A percentile compares a stretch with the other conserved stretches of the same genome.
phyloP scores from a whole-genome alignment of 1,140 invertebrate genomes.

The Chionoecetes opilio region DNA sequence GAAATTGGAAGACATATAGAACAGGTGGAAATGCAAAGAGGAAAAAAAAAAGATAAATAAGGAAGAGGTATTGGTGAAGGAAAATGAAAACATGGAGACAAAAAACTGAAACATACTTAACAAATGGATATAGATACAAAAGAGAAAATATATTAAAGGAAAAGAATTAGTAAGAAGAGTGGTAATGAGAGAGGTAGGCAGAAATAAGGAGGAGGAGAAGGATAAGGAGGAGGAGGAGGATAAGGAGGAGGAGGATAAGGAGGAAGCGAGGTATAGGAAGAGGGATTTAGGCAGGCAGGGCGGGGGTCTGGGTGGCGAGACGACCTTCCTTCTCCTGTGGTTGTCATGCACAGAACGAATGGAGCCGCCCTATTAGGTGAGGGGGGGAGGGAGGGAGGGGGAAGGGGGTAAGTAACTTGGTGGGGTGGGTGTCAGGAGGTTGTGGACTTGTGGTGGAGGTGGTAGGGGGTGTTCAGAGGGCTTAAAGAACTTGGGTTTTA shows the following conservation, averaged over 20 bases:
- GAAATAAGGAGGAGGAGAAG: background rate
- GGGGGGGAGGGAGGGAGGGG: background rate
- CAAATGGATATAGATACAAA: too few relatives aligned
- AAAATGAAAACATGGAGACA: too few relatives aligned
- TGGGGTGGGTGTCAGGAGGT: background rate
- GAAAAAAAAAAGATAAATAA: background rate
- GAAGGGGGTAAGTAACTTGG: background rate
- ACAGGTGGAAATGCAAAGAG: background rate
- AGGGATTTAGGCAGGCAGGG: background rate
- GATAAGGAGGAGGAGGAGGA: background rate
- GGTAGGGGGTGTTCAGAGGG: background rate
- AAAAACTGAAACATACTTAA: too few relatives aligned
- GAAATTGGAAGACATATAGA: too few relatives aligned
- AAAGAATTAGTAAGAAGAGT: too few relatives aligned
- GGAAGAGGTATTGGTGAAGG: too few relatives aligned
- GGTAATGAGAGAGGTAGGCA: too few relatives aligned
- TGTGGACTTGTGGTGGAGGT: background rate
- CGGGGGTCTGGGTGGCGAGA: constrained; percentile 37
- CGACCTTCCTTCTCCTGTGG: constrained; percentile 54
- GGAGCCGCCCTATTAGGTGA: constrained; percentile 40
- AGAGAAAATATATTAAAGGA: too few relatives aligned
- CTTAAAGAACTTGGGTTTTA: too few relatives aligned
- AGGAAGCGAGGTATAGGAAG: background rate
- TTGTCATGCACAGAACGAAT: constrained; percentile 68
- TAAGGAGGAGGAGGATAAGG: background rate